phyloP scores from a whole-genome alignment of 1,140 invertebrate genomes.

The Lepeophtheirus salmonis region DNA sequence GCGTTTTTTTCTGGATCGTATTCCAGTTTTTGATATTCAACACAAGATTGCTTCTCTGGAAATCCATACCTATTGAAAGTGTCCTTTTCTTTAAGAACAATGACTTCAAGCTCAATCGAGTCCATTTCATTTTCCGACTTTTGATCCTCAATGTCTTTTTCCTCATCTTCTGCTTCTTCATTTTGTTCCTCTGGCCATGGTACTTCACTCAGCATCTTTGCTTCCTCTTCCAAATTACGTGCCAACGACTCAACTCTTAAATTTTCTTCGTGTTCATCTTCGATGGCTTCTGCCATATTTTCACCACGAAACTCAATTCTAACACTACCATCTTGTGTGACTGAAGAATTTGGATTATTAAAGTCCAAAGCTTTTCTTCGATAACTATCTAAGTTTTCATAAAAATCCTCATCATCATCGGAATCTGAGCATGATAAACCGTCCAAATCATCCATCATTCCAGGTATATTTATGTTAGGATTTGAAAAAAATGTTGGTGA shows the following conservation, averaged over 20 bases:
- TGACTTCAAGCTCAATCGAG: background rate
- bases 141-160: conserved; percentile 21
- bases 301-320: conserved; percentile 58
- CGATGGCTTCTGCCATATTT: conserved; percentile 62
- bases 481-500: conserved; percentile 23
- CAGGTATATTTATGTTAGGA: conserved; percentile 23
- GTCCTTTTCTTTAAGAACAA: background rate
- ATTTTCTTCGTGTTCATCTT: conserved; percentile 35
- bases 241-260: conserved; percentile 20
- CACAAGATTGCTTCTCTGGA: conserved; percentile 18
- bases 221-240: conserved; percentile 22
- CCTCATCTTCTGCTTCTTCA: conserved; percentile 26
- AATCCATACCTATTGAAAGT: conserved; percentile 20
- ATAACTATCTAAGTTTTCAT: conserved; percentile 17
- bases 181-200: conserved; percentile 28
- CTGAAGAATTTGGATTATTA: conserved; percentile 10
- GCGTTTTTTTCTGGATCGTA: conserved; percentile 21
- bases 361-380: conserved; percentile 8
- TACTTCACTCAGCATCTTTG: conserved; percentile 22
- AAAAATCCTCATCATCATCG: conserved; percentile 24
- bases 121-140: conserved; percentile 19
- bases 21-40: background rate
- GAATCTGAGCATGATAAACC: conserved; percentile 24
- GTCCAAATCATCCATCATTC: conserved; percentile 22
- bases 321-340: conserved; percentile 25